Evolutionary conservation across 1,140 invertebrate species (phyloP), one percentile per base, ranked within the genome.

Genomic region (Goniozus legneri): DNA sequence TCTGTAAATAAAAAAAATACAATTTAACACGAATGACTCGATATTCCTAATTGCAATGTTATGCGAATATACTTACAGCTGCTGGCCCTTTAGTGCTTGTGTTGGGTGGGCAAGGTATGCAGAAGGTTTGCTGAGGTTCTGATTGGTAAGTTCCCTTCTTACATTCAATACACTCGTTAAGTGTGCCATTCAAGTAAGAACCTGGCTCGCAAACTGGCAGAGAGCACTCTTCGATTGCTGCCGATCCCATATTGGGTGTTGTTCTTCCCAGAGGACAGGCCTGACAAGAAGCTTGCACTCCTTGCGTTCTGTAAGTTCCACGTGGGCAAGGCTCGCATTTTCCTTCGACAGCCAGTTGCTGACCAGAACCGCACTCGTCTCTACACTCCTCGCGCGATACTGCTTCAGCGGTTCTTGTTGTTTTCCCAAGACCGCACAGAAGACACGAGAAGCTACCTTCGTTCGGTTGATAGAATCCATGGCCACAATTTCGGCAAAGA

Each of bases 81-180:
- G 88, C 89, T 1, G 83, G 77, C 59, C 82, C 83, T 62, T 87
- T 88, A 0, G 94, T 97, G 54, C 92, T 96, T 3, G 92, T 95
- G 65, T 97, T 95, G 2, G 89, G 84, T 27, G 92, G 92, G 67
- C 95, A 98, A 14, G 86, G 80, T 38, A 94, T 81, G 69, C 95
- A 98, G 16, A 80, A 80, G 0, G 87, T 91, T 64, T 97, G 92
- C 63, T 95, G 92, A 0, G 87, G 82, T 59, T 95, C 86, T 4
- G 94, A 84, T 69, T 98, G 95, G 67, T 95, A 98, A 36, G 84
- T 94, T 48, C 93, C 93, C 63, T 92, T 89, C 36, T 91, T 89
- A 69, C 96, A 99, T 31, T 85, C 79, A 16, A 88, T 76, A 68
- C 96, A 98, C 48, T 85, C 84, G 65, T 94, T 94, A 8, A 85